A percentile compares a stretch with the other conserved stretches of the same genome.
Conservation (phyloP, 2,113 vertebrate genomes). For the Psilopsiagon aymara region DNA sequence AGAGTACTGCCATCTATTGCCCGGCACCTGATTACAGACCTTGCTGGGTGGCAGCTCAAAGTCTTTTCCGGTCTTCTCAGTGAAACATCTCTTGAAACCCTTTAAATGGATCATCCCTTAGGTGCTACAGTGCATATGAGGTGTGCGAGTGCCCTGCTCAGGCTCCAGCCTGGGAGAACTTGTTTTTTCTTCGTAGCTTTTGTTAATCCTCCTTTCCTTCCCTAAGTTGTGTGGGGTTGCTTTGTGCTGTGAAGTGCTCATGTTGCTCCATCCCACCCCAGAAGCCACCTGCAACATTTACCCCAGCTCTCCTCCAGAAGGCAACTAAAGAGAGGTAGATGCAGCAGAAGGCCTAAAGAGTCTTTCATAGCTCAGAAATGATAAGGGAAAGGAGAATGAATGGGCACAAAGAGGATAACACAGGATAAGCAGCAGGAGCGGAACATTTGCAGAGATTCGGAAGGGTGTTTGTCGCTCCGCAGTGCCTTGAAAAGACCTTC, state of each 20-base stretch:
- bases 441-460: neutral
- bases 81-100: neutral
- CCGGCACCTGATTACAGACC: constrained; percentile 29
- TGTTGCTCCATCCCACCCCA: neutral
- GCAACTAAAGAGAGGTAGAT: neutral
- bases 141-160: neutral
- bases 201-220: neutral
- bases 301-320: neutral
- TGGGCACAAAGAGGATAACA: neutral
- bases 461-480: neutral
- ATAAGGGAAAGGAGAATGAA: neutral
- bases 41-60: neutral
- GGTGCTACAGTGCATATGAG: neutral
- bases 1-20: constrained; percentile 72
- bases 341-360: neutral
- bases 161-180: neutral
- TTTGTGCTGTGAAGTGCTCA: neutral
- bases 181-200: neutral
- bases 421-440: neutral
- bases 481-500: neutral
- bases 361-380: neutral
- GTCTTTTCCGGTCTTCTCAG: neutral
- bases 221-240: neutral
- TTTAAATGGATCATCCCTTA: neutral
- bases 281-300: fast-evolving